Percentiles rank a stretch among this genome's conserved stretches.
These are phyloP conservation scores for Tolmerus cingulatus DNA, from an alignment of 2,888 invertebrate genomes.

Conservation along the genomic window DNA sequence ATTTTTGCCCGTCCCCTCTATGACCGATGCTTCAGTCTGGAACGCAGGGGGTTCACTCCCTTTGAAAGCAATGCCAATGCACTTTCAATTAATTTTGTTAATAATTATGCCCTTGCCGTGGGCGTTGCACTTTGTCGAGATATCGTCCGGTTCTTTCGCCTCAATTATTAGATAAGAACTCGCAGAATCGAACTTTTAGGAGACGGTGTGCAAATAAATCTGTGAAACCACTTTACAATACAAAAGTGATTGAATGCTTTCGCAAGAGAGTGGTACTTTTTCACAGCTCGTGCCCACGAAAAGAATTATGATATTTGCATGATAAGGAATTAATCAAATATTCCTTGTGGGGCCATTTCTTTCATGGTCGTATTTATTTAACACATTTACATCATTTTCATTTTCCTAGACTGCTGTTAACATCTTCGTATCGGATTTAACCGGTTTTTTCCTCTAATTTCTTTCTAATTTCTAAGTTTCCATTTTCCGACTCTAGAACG, in stretches of 20 bases:
- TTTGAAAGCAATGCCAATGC: neutral
- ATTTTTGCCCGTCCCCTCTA: neutral
- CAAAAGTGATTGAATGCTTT: neutral
- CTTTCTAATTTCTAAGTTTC: neutral
- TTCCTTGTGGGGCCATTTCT: neutral
- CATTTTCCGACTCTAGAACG: neutral
- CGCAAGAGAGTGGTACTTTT: neutral
- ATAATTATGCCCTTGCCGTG: neutral
- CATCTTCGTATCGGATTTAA: neutral
- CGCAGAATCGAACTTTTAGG: neutral
- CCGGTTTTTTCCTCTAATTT: neutral
- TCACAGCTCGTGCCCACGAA: neutral
- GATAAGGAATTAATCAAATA: neutral
- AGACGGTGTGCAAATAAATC: neutral
- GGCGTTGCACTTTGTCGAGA: neutral
- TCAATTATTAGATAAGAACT: neutral
- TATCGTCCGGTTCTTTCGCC: neutral
- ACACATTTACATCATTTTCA: neutral
- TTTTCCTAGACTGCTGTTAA: neutral
- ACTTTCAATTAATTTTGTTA: neutral
- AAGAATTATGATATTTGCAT: neutral
- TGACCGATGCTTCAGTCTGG: neutral
- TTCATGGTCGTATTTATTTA: neutral
- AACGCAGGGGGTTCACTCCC: neutral
- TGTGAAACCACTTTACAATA: neutral